These are phyloP conservation scores for Pycnomerus fuliginosus DNA, from an alignment of 2,888 invertebrate species.

Conservation along the genomic window DNA sequence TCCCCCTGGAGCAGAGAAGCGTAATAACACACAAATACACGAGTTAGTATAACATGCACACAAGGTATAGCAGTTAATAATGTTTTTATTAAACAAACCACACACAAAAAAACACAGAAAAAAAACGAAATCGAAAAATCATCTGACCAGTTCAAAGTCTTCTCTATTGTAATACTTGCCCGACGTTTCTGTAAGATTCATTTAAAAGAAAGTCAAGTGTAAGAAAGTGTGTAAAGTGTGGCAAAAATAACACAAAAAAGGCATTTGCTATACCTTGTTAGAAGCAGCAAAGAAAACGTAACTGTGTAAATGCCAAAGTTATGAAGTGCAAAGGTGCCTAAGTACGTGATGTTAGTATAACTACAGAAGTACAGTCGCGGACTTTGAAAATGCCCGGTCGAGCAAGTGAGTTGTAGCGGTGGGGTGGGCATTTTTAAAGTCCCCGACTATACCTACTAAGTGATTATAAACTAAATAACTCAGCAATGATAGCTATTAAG, in stretches of 20 bases:
- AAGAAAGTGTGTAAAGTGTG: slow-evolving; percentile 8
- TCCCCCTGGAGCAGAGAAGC: slow-evolving; percentile 48
- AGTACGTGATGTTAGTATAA: no score
- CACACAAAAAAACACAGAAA: slow-evolving; percentile 5
- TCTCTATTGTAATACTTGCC: slow-evolving; percentile 37
- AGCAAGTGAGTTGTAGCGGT: no score
- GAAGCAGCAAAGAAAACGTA: no score
- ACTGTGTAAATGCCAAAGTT: no score
- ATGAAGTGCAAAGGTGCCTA: no score
- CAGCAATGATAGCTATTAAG: no score
- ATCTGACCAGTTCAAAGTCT: slow-evolving; percentile 8
- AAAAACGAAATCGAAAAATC: slow-evolving; percentile 12
- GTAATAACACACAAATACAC: slow-evolving; percentile 44
- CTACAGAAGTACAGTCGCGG: no score
- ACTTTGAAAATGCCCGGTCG: no score
- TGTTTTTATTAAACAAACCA: slow-evolving; percentile 6
- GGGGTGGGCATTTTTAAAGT: no score
- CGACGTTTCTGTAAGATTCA: slow-evolving; percentile 30
- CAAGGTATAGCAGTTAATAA: slow-evolving; percentile 24
- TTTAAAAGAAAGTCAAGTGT: neutral
- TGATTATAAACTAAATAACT: no score
- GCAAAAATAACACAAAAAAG: slow-evolving; percentile 5
- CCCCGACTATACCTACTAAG: no score
- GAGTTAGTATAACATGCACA: slow-evolving; percentile 37
- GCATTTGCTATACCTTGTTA: no score